phyloP scores from a whole-genome alignment of 2,113 vertebrate species.

The Menura novaehollandiae region DNA sequence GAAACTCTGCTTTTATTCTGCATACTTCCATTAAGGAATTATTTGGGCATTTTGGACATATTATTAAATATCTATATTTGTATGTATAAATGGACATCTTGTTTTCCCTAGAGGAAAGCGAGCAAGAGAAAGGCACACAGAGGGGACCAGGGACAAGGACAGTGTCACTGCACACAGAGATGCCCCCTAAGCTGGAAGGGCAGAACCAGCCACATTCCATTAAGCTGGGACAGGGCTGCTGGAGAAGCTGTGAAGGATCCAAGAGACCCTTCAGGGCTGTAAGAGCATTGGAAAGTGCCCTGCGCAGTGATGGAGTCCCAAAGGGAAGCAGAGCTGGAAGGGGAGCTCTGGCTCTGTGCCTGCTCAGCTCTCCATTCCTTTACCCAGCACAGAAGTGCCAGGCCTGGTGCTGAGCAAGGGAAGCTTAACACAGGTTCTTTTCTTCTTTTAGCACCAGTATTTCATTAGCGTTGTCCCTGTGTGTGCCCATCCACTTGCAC shows the following conservation, averaged over 20 bases:
- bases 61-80: too few species aligned
- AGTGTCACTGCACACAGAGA: not conserved
- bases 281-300: not conserved
- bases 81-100: not conserved
- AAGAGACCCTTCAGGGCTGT: not conserved
- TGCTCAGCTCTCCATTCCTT: not conserved
- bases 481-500: not conserved
- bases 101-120: not conserved
- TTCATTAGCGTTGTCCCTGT: not conserved
- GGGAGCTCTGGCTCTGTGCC: not conserved
- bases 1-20: not conserved
- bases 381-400: not conserved
- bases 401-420: not conserved
- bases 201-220: not conserved
- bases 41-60: not conserved
- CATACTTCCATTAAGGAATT: not conserved
- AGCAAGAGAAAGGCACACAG: rapidly evolving
- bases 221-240: not conserved
- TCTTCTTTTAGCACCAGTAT: not conserved
- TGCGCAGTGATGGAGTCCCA: not conserved
- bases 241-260: not conserved
- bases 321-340: not conserved
- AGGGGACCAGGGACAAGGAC: not conserved
- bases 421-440: not conserved
- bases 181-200: not conserved